Percentiles rank a stretch among this genome's conserved stretches.
Conservation (phyloP, 2,888 invertebrate genomes). For the Frankliniella fusca region DNA sequence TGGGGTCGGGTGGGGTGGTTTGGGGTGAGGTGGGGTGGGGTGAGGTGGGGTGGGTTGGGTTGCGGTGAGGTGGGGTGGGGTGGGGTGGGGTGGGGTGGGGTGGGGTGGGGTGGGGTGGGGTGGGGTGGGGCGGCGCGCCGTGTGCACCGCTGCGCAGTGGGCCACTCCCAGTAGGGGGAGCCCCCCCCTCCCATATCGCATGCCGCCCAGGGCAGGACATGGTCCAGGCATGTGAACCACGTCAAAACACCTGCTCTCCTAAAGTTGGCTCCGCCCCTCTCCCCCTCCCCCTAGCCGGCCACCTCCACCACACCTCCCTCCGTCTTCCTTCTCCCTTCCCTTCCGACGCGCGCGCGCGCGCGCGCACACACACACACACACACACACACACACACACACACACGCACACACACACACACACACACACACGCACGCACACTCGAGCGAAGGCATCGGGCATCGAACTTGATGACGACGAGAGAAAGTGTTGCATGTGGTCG, state of each 20-base stretch:
- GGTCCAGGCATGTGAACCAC: slow-evolving; percentile 22
- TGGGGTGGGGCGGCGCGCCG: too few species aligned
- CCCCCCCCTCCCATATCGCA: not conserved
- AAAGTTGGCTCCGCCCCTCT: not conserved
- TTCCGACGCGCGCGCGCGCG: not conserved
- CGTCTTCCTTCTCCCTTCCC: not conserved
- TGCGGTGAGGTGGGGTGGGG: too few species aligned
- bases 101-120: too few species aligned
- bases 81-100: too few species aligned
- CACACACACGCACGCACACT: not conserved
- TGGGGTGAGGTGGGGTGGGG: too few species aligned
- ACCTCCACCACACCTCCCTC: not conserved
- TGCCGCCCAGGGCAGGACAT: not conserved
- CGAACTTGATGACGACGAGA: slow-evolving; percentile 23
- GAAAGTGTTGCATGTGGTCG: slow-evolving; percentile 24
- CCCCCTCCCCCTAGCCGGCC: not conserved
- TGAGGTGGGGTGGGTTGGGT: too few species aligned
- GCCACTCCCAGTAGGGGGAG: too few species aligned
- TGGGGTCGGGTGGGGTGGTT: too few species aligned
- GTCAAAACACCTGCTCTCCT: slow-evolving; percentile 7
- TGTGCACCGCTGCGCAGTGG: too few species aligned
- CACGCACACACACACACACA: not conserved
- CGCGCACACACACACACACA: not conserved
- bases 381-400: not conserved
- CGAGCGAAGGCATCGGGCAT: slow-evolving; percentile 12